Evolutionary conservation across 2,888 invertebrate genomes (phyloP).

Genomic region (Blomia tropicalis): DNA sequence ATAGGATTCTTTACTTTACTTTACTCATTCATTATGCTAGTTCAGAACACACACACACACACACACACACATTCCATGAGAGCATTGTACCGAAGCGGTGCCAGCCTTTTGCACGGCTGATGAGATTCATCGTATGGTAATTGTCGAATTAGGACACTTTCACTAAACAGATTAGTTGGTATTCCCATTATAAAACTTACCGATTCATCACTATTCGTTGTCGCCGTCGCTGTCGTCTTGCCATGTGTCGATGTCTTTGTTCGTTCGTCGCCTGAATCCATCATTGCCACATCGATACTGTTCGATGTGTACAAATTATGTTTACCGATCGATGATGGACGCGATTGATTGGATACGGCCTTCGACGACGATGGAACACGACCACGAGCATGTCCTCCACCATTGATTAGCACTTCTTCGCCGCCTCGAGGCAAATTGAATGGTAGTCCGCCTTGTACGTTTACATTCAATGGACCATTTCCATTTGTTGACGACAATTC

Average conservation of each 20-base stretch:
- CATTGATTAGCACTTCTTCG: constrained; percentile 19
- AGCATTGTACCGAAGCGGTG: no score
- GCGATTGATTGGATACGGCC: background rate
- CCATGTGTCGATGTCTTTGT: background rate
- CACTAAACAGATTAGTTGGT: background rate
- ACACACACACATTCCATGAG: no score
- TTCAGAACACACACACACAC: no score
- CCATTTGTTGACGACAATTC: no score
- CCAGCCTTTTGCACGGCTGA: no score
- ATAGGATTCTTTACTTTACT: no score
- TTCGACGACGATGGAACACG: background rate
- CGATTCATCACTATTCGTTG: background rate
- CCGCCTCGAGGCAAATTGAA: constrained; percentile 17
- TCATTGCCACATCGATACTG: constrained; percentile 8
- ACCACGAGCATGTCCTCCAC: constrained; percentile 8
- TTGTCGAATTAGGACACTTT: no score
- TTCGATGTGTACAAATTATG: constrained; percentile 2
- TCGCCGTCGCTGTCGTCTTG: no score
- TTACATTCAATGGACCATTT: background rate
- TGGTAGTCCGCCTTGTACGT: background rate
- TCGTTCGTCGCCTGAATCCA: background rate
- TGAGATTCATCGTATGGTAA: no score
- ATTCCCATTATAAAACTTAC: background rate
- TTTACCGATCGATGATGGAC: background rate
- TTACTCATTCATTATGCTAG: no score